phyloP scores from a whole-genome alignment of 2,888 invertebrate species.

The Lithophane ornitopus region DNA sequence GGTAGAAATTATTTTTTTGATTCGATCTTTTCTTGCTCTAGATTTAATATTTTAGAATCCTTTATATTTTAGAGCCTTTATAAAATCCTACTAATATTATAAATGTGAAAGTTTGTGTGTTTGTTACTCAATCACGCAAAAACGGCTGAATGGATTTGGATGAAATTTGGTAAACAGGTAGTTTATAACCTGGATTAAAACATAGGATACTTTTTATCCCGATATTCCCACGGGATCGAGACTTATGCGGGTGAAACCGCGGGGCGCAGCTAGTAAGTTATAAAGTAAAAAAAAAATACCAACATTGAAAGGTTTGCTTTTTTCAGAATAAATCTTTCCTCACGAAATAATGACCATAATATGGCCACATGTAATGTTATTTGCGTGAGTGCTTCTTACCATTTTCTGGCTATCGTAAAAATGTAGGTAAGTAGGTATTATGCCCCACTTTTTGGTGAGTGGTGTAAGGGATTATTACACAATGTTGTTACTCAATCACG shows the following conservation, averaged over 20 bases:
- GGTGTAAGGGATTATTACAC: background rate
- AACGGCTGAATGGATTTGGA: no score
- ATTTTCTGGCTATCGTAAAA: background rate
- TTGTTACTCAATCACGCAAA: no score
- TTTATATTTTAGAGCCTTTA: no score
- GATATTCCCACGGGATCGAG: no score
- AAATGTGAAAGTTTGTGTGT: no score
- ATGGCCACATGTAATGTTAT: slow-evolving; percentile 3
- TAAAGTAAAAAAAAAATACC: background rate
- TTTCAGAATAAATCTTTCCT: background rate
- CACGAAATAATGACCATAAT: background rate
- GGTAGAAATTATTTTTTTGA: background rate
- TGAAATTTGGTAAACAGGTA: no score
- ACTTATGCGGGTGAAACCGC: no score
- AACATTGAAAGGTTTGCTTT: background rate
- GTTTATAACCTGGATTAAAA: no score
- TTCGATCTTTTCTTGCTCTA: background rate
- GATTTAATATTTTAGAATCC: background rate
- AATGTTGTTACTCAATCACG: background rate
- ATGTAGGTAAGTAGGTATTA: no score
- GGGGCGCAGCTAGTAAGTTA: no score
- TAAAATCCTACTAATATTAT: no score
- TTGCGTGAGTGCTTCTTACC: slow-evolving; percentile 1
- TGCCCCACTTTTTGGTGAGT: background rate
- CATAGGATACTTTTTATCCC: no score